Conservation (phyloP, 1,140 invertebrate species). For the Nephila pilipes region DNA sequence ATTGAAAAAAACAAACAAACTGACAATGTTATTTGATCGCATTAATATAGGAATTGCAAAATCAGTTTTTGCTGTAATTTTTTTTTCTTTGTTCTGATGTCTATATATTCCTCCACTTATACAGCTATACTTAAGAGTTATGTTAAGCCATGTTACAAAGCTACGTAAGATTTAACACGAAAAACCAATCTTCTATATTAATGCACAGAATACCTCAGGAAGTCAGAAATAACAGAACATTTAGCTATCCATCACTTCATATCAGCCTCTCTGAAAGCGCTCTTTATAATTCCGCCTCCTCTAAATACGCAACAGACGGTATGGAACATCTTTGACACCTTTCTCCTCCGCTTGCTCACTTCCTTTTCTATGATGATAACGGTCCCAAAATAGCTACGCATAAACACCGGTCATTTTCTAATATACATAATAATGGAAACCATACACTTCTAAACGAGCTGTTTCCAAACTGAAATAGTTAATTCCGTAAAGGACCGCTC, state of each 20-base stretch:
- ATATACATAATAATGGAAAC: constrained; percentile 36
- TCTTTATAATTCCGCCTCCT: background rate
- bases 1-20: too few relatives aligned
- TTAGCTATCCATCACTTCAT: background rate
- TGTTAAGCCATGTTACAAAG: too few relatives aligned
- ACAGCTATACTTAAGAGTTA: too few relatives aligned
- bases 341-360: background rate
- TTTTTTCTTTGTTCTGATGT: too few relatives aligned
- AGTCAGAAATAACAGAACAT: background rate
- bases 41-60: too few relatives aligned
- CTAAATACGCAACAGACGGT: background rate
- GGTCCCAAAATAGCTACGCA: background rate
- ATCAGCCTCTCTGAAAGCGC: background rate
- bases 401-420: constrained; percentile 4
- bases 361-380: background rate
- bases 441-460: background rate
- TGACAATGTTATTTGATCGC: too few relatives aligned
- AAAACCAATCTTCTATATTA: too few relatives aligned
- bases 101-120: too few relatives aligned
- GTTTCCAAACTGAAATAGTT: background rate
- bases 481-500: background rate
- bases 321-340: background rate
- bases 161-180: too few relatives aligned
- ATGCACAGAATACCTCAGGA: background rate
- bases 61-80: too few relatives aligned